Percentiles rank a stretch among this genome's conserved stretches.
Evolutionary conservation across 2,113 vertebrate genomes (phyloP).

Genomic region (Malurus alboscapulatus): DNA sequence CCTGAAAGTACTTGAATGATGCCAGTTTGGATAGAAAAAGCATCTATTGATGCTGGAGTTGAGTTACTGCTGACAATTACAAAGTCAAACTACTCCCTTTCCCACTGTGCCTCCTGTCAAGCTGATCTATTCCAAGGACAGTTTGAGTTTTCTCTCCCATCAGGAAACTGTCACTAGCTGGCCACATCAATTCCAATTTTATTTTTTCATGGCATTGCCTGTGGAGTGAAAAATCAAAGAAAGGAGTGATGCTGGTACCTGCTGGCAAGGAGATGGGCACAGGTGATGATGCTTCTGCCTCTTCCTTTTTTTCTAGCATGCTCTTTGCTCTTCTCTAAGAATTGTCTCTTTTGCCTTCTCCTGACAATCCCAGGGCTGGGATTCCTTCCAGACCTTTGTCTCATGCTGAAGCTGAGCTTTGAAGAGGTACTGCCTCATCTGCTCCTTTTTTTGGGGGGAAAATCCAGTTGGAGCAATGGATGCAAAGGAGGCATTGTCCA

Average conservation of each 20-base stretch:
- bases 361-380: background rate
- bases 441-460: background rate
- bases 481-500: background rate
- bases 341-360: background rate
- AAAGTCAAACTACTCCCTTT: background rate
- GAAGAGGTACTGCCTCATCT: background rate
- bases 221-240: background rate
- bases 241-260: background rate
- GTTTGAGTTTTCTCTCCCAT: background rate
- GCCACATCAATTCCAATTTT: background rate
- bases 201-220: background rate
- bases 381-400: background rate
- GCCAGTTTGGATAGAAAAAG: background rate
- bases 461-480: accelerated
- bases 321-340: background rate
- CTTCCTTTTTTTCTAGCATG: background rate
- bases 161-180: background rate
- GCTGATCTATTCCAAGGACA: background rate
- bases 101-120: conserved; percentile 6
- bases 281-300: background rate
- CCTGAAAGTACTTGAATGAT: background rate
- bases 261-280: background rate
- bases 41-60: background rate
- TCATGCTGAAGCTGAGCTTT: background rate
- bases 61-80: conserved; percentile 17